Conservation (phyloP, 2,888 invertebrate genomes). For the Hipparchia sbordonii region DNA sequence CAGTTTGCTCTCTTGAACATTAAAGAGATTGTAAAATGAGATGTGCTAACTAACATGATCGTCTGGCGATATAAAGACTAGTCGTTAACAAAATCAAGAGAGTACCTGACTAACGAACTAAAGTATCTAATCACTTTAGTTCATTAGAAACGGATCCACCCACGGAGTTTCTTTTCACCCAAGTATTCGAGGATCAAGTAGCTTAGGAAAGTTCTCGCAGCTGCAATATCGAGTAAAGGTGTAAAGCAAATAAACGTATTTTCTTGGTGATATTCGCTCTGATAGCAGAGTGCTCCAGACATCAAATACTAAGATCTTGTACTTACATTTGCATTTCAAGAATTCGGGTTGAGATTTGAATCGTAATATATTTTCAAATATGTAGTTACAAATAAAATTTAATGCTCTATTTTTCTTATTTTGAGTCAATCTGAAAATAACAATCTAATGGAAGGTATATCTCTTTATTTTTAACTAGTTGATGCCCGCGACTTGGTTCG, state of each 20-base stretch:
- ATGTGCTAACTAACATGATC: not conserved
- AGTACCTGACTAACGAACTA: conserved; percentile 2
- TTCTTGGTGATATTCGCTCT: conserved; percentile 36
- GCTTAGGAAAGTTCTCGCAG: conserved; percentile 25
- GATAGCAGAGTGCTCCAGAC: conserved; percentile 33
- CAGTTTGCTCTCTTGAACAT: not conserved
- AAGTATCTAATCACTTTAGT: conserved; percentile 13
- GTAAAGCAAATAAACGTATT: conserved; percentile 38
- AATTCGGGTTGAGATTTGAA: not conserved
- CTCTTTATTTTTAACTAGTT: not conserved
- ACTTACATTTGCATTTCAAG: conserved; percentile 25
- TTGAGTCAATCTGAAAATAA: not conserved
- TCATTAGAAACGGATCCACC: conserved; percentile 13
- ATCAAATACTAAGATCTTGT: conserved; percentile 35
- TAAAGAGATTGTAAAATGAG: not conserved
- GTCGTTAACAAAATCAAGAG: not conserved
- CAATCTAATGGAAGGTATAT: no score
- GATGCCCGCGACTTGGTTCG: no score
- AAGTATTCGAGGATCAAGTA: conserved; percentile 17
- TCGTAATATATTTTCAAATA: no score
- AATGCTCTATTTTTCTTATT: not conserved
- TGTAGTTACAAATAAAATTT: no score
- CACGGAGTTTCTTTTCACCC: conserved; percentile 6
- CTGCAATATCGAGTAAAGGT: conserved; percentile 38
- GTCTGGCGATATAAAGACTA: not conserved